Base-by-base conservation (phyloP, 2,113 vertebrate species). In the Cettia cetti region DNA sequence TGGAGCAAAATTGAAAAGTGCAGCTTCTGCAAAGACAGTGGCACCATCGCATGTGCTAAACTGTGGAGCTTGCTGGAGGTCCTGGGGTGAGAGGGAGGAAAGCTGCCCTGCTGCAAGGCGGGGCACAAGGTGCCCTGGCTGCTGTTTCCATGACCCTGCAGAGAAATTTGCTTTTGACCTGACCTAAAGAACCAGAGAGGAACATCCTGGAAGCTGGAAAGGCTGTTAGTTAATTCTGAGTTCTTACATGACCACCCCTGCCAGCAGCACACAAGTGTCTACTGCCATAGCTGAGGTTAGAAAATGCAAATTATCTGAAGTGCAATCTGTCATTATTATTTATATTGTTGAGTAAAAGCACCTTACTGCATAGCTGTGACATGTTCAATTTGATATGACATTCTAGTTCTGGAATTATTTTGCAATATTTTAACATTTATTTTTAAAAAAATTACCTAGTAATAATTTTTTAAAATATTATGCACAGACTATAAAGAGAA, bases 21-120 rank as follows among this genome's bases (percentile, higher is more conserved):
- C 33, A 45, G 12, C 6, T 91, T n/a, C 45, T 56, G 50, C 14
- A 19, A 7, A 4, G 15, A 4, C 12, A 19, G n/a, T 22, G 5
- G 5, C 33, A 37, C 21, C 45, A 8, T 5, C 0, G 0, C 13
- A 4, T 5, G 13, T 23, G 66, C 28, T 40, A 14, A 65, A 10
- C 31, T 37, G 20, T 6, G 9, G 54, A 24, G 56, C n/a, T 53
- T 57, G 52, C 26, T 21, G 37, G 26, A 18, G 4, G 1, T 47
- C 52, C 22, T 0, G 0, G 15, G 27, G 11, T 7, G 44, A 45
- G 39, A 66, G 37, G 52, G 42, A 69, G 49, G 20, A 82, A 69
- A 63, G 20, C 56, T 50, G 1, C 22, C 18, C 71, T 53, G 74
- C 66, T 56, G 74, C 33, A 53, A 44, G 59, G 68, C 42, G 20